phyloP scores from a whole-genome alignment of 2,113 vertebrate species.

The Varanus salvator region DNA sequence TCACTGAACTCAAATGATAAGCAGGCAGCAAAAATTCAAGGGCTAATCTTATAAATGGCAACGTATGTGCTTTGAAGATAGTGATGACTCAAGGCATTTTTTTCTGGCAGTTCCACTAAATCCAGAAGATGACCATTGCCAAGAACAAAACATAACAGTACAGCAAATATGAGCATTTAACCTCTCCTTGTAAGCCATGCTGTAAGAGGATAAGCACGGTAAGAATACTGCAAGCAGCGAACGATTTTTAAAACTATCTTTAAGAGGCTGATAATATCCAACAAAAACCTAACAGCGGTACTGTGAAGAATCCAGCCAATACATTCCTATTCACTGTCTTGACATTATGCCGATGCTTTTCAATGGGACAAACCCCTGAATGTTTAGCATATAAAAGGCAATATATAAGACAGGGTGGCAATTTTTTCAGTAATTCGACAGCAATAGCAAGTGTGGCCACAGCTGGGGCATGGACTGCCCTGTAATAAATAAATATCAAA shows the following conservation, averaged over 20 bases:
- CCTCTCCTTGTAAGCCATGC: background rate
- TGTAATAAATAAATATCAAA: background rate
- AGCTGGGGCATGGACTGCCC: too few relatives aligned
- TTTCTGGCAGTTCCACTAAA: background rate
- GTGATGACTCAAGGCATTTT: background rate
- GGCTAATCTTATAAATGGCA: background rate
- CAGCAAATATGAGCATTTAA: background rate
- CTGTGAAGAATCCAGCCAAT: background rate
- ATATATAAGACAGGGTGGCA: background rate
- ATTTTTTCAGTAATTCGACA: background rate
- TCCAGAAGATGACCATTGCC: background rate
- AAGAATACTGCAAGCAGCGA: background rate
- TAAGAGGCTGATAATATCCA: background rate
- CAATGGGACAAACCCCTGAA: background rate
- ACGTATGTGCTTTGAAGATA: background rate
- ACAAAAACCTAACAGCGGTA: background rate
- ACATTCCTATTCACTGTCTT: background rate
- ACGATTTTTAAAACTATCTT: background rate
- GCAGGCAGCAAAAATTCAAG: background rate
- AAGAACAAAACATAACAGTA: background rate
- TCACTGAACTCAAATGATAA: background rate
- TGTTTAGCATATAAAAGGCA: background rate
- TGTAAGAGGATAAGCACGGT: background rate
- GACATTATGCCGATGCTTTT: too few relatives aligned
- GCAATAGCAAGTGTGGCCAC: background rate